phyloP scores from a whole-genome alignment of 2,797 vertebrate genomes.

The Graptemys geographica region DNA sequence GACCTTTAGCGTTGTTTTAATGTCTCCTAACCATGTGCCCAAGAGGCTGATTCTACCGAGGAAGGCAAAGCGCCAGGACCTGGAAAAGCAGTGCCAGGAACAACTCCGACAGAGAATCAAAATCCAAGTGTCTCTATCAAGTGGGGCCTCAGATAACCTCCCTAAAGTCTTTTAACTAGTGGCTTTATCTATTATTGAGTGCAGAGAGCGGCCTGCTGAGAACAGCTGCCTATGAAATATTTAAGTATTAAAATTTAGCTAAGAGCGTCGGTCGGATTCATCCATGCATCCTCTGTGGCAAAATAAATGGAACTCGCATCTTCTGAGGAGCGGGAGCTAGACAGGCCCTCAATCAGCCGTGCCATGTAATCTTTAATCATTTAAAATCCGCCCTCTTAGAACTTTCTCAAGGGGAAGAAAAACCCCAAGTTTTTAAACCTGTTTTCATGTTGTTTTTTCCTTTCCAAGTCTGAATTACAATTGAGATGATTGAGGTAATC shows the following conservation, averaged over 20 bases:
- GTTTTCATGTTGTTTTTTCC: background rate
- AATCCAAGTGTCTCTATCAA: background rate
- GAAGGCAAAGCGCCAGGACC: background rate
- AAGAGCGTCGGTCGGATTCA: conserved; percentile 34
- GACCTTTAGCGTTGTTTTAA: too few relatives aligned
- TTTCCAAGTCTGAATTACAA: background rate
- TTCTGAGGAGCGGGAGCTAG: conserved; percentile 15
- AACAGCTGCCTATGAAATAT: conserved; percentile 79
- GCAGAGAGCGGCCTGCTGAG: conserved; percentile 51
- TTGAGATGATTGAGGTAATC: background rate
- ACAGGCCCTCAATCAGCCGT: background rate
- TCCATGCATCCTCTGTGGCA: conserved; percentile 54
- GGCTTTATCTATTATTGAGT: conserved; percentile 76
- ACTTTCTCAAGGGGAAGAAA: background rate
- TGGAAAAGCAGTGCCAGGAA: background rate
- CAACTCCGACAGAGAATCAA: background rate
- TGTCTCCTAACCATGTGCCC: background rate
- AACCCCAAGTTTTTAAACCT: background rate
- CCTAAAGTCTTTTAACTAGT: conserved; percentile 38
- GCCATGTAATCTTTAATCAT: conserved; percentile 45
- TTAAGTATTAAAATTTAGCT: conserved; percentile 70
- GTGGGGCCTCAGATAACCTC: conserved; percentile 60
- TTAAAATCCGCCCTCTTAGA: conserved; percentile 16
- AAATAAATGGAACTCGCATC: conserved; percentile 35
- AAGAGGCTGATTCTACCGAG: background rate